These are phyloP conservation scores for Carpatolechia fugitivella DNA, from an alignment of 2,888 invertebrate genomes.

Conservation along the genomic window DNA sequence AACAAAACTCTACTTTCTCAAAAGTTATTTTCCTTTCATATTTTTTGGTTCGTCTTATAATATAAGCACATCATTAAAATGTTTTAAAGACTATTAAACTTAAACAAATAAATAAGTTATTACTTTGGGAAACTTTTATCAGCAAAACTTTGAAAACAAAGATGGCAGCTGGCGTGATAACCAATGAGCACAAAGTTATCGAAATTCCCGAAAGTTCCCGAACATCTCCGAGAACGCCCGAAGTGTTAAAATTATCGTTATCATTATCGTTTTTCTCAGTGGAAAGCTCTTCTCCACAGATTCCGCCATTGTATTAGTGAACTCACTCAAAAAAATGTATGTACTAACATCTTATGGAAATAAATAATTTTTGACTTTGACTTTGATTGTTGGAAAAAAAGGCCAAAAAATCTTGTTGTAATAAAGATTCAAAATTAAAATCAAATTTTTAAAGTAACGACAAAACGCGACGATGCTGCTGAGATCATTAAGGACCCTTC, in stretches of 20 bases:
- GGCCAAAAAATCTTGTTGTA: constrained; percentile 3
- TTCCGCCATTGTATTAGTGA: constrained; percentile 14
- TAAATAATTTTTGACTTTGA: too few relatives aligned
- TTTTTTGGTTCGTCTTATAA: too few relatives aligned
- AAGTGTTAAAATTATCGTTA: constrained; percentile 8
- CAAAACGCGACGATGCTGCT: background rate
- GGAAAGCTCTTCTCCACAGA: too few relatives aligned
- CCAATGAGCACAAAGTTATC: background rate
- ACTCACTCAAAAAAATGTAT: too few relatives aligned
- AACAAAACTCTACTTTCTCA: too few relatives aligned
- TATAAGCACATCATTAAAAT: background rate
- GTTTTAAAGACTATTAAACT: background rate
- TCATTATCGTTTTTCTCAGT: too few relatives aligned
- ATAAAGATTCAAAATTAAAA: background rate
- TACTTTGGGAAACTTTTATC: constrained; percentile 1
- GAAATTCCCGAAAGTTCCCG: background rate
- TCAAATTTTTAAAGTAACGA: background rate
- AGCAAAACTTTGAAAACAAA: constrained; percentile 9
- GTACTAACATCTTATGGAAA: too few relatives aligned
- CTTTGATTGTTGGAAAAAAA: too few relatives aligned
- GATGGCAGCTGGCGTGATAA: constrained; percentile 5
- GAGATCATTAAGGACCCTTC: constrained; percentile 2
- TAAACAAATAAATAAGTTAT: constrained; percentile 3
- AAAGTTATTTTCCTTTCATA: too few relatives aligned
- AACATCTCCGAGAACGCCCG: background rate